Conservation (phyloP, 2,113 vertebrate species). For the Petaurus breviceps region DNA sequence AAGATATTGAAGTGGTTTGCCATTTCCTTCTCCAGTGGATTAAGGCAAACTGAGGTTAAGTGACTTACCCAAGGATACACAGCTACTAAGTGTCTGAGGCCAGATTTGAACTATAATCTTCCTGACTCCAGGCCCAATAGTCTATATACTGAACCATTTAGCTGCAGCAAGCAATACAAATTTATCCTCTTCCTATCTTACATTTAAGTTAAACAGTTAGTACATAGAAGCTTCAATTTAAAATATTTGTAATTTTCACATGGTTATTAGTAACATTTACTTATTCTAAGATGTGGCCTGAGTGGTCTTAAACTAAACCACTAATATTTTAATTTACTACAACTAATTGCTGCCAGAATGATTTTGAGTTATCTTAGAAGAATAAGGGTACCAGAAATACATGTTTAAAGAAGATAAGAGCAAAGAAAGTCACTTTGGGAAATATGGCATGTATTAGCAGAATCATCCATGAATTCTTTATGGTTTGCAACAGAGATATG, state of each 20-base stretch:
- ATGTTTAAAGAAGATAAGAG: not conserved
- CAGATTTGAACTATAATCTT: not conserved
- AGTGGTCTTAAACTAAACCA: not conserved
- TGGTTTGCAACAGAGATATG: conserved; percentile 75
- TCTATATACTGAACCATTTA: not conserved
- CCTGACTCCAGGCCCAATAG: not conserved
- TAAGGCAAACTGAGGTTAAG: not conserved
- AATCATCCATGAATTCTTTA: conserved; percentile 59
- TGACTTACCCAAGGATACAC: not conserved
- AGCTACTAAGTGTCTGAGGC: not conserved
- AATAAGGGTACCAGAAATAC: not conserved
- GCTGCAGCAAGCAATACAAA: not conserved
- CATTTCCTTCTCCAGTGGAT: not conserved
- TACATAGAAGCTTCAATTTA: not conserved
- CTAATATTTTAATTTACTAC: not conserved
- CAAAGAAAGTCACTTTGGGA: not conserved
- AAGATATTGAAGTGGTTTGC: not conserved
- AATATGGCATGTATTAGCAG: conserved; percentile 46
- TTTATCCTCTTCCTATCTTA: not conserved
- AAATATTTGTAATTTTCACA: not conserved
- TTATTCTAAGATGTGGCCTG: not conserved
- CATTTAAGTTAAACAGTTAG: not conserved
- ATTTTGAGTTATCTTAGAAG: not conserved
- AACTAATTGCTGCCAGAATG: not conserved
- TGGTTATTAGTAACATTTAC: not conserved